Evolutionary conservation across 64 coral and sea anemone genomes (phyloP).

Genomic region (Stichodactyla helianthus): DNA sequence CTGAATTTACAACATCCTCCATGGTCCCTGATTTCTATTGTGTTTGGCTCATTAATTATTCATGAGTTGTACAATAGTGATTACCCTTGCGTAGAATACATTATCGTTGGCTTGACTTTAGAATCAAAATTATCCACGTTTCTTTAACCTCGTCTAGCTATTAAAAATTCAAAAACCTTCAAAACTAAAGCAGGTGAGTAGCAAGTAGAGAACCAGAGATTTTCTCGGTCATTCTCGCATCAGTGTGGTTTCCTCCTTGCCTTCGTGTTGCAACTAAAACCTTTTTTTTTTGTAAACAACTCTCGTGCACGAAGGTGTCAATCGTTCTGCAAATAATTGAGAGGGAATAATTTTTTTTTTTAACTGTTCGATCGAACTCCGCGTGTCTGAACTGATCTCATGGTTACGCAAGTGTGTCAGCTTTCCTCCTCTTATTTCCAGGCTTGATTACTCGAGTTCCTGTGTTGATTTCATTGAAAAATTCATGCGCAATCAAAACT

Average conservation of each 20-base stretch:
- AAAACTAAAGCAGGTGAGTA: background rate
- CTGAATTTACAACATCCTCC: too few relatives aligned
- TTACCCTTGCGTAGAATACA: background rate
- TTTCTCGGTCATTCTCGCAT: background rate
- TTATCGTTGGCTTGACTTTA: background rate
- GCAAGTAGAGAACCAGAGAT: background rate
- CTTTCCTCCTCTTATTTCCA: background rate
- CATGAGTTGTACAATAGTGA: too few relatives aligned
- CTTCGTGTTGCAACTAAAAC: background rate
- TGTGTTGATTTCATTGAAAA: background rate
- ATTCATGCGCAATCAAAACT: constrained; percentile 1
- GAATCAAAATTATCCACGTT: background rate
- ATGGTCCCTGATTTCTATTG: too few relatives aligned
- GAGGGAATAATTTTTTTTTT: background rate
- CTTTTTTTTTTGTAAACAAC: background rate
- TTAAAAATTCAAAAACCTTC: background rate
- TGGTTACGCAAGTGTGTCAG: background rate
- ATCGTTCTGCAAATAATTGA: background rate
- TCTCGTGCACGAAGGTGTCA: background rate
- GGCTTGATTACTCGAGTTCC: too few relatives aligned
- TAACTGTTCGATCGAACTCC: background rate
- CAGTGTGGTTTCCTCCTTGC: background rate
- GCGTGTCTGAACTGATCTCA: background rate
- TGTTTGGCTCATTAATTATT: too few relatives aligned
- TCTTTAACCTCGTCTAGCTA: background rate